Evolutionary conservation across 2,797 vertebrate genomes (phyloP).

Genomic region (Centroberyx gerrardi): DNA sequence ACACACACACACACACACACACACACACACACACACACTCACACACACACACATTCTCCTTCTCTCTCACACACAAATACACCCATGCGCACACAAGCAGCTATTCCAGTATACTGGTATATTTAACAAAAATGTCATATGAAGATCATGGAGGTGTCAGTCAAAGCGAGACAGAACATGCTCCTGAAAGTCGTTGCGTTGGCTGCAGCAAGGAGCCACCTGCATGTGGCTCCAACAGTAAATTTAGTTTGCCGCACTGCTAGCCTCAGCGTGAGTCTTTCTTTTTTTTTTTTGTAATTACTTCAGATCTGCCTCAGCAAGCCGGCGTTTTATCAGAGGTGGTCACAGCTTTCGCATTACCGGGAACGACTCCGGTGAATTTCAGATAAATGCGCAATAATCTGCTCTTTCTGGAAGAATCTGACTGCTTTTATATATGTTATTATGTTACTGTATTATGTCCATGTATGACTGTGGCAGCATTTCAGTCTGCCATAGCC

Average conservation of each 20-base stretch:
- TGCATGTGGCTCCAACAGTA: constrained; percentile 16
- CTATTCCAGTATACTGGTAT: too few species aligned
- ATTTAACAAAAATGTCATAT: too few species aligned
- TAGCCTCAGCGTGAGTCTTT: constrained; percentile 28
- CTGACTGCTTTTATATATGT: too few species aligned
- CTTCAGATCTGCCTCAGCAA: constrained; percentile 38
- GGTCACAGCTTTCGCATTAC: background rate
- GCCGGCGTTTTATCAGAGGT: background rate
- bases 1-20: background rate
- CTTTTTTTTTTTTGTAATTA: constrained; percentile 14
- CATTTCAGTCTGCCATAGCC: background rate
- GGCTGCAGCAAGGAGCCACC: background rate
- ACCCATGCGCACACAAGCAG: background rate
- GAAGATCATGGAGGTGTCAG: too few species aligned
- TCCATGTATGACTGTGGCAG: too few species aligned
- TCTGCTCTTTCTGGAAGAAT: background rate
- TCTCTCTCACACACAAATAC: background rate
- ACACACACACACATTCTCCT: background rate
- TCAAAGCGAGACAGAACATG: too few species aligned
- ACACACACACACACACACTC: background rate
- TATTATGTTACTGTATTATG: too few species aligned
- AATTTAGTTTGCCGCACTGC: constrained; percentile 41
- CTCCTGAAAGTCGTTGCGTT: too few species aligned
- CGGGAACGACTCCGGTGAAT: background rate
- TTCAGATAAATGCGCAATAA: background rate